Conservation (phyloP, 1,140 invertebrate genomes). For the Ridgeia piscesae region DNA sequence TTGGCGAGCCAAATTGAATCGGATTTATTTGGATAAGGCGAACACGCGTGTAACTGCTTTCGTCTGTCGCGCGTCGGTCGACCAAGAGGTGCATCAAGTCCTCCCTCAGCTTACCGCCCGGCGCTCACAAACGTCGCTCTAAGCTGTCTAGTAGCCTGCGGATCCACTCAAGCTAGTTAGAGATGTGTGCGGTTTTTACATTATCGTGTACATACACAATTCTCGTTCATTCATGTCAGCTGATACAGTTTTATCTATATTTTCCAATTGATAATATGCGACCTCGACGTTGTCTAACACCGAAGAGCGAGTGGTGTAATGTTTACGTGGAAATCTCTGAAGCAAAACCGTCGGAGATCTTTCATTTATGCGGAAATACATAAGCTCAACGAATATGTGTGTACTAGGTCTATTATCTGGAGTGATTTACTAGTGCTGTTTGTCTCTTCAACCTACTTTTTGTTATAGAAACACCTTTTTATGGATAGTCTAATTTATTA, state of each 20-base stretch:
- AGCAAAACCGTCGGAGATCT: not conserved
- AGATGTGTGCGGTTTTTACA: not conserved
- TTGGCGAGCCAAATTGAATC: not conserved
- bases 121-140: too few species aligned
- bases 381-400: too few species aligned
- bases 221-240: too few species aligned
- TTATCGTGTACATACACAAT: not conserved
- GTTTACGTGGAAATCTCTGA: not conserved
- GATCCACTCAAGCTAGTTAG: not conserved
- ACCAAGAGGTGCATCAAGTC: not conserved
- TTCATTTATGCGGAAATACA: too few species aligned
- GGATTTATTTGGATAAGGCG: not conserved
- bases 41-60: not conserved
- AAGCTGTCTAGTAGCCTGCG: too few species aligned
- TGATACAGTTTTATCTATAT: not conserved
- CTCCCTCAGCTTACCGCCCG: not conserved
- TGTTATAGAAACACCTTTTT: too few species aligned
- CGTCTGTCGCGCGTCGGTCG: not conserved
- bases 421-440: too few species aligned
- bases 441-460: too few species aligned
- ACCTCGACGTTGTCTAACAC: not conserved
- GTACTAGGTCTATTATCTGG: too few species aligned
- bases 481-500: too few species aligned
- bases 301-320: not conserved
- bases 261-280: not conserved